These are phyloP conservation scores for Augiades crinisus DNA, from an alignment of 2,888 invertebrate species.

Conservation along the genomic window DNA sequence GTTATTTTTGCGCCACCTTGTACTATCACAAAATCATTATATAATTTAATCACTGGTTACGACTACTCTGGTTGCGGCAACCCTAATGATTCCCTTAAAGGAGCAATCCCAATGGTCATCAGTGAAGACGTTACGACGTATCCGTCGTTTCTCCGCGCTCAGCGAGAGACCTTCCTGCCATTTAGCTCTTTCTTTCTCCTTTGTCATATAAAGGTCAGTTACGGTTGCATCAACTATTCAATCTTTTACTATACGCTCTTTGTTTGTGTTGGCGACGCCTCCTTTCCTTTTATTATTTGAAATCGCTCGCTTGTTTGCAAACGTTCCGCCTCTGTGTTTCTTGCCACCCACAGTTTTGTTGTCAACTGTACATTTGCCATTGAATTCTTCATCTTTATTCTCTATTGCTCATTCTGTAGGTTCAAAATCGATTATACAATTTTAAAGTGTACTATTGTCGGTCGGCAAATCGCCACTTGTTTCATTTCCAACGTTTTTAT, in stretches of 20 bases:
- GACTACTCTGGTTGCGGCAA: constrained; percentile 30
- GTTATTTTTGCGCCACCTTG: too few relatives aligned
- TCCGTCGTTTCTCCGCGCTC: constrained; percentile 46
- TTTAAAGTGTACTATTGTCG: constrained; percentile 32
- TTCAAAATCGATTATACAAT: constrained; percentile 31
- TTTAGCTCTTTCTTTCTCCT: constrained; percentile 42
- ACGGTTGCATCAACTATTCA: constrained; percentile 52
- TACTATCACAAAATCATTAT: too few relatives aligned
- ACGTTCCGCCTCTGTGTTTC: constrained; percentile 61
- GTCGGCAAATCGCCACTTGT: constrained; percentile 53
- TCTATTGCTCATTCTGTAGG: constrained; percentile 27
- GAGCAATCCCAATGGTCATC: constrained; percentile 53
- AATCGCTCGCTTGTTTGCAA: constrained; percentile 65
- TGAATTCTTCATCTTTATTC: constrained; percentile 20
- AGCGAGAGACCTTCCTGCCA: constrained; percentile 66
- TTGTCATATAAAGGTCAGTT: constrained; percentile 66
- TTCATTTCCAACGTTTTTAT: constrained; percentile 56
- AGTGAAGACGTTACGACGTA: constrained; percentile 56
- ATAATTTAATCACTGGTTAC: background rate
- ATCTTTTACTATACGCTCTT: constrained; percentile 48
- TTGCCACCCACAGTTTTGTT: constrained; percentile 63
- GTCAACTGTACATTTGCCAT: constrained; percentile 35
- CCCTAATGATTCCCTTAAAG: constrained; percentile 50
- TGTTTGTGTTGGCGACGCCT: constrained; percentile 58
- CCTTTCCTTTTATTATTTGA: constrained; percentile 52